Evolutionary conservation across 2,113 vertebrate species (phyloP).

Genomic region (Anguilla japonica): DNA sequence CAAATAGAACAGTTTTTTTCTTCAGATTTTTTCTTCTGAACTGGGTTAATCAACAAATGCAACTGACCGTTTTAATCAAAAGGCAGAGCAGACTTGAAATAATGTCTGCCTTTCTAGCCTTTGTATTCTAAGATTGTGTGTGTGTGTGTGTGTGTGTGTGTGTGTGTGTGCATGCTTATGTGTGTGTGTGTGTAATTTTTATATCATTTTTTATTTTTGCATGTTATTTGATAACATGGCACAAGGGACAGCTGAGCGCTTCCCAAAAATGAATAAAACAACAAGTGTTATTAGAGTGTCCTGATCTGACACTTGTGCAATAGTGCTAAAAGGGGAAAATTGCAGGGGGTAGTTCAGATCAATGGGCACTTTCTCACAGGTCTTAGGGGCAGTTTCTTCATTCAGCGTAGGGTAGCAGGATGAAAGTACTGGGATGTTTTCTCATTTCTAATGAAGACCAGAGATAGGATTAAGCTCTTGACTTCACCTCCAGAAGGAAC

Average conservation of each 20-base stretch:
- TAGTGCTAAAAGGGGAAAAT: neutral
- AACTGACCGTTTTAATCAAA: neutral
- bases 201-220: neutral
- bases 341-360: constrained; percentile 22
- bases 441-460: constrained; percentile 20
- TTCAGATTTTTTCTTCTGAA: neutral
- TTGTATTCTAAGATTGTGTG: neutral
- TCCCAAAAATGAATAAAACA: constrained; percentile 8
- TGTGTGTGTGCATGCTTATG: no score
- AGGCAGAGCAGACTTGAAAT: neutral
- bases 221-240: neutral
- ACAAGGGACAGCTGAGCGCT: neutral
- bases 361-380: constrained; percentile 26
- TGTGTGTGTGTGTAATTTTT: neutral
- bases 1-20: neutral
- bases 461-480: constrained; percentile 19
- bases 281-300: neutral
- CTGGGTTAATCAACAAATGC: neutral
- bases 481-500: constrained; percentile 1
- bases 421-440: constrained; percentile 10
- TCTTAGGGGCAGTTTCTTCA: constrained; percentile 9
- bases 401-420: constrained; percentile 11
- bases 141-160: no score
- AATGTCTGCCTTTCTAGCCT: neutral
- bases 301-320: constrained; percentile 7